Percentiles rank a stretch among this genome's conserved stretches.
Evolutionary conservation across 2,113 vertebrate genomes (phyloP).

Genomic region (Polyodon spathula): DNA sequence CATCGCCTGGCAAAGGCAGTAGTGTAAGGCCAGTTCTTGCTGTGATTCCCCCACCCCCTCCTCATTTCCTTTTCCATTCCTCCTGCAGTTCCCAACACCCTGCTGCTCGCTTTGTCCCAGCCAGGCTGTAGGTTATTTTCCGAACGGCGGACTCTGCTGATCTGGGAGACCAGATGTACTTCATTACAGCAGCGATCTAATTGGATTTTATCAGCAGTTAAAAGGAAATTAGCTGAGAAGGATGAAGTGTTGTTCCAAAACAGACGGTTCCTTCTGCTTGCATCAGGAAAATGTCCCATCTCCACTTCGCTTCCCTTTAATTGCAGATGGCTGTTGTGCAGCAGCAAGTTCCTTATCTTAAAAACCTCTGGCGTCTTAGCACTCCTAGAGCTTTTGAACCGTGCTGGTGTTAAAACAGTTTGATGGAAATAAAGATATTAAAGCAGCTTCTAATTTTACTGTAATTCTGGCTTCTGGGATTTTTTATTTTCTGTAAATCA

Average conservation of each 20-base stretch:
- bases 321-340: conserved; percentile 9
- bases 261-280: conserved; percentile 16
- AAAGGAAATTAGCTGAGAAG: conserved; percentile 43
- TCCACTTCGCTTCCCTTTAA: background rate
- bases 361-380: conserved; percentile 18
- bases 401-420: background rate
- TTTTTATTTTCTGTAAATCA: too few relatives aligned
- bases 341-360: conserved; percentile 12
- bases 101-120: conserved; percentile 23
- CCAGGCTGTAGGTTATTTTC: conserved; percentile 20
- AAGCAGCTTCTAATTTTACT: too few relatives aligned
- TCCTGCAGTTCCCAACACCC: conserved; percentile 9
- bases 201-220: conserved; percentile 61
- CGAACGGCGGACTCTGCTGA: conserved; percentile 11
- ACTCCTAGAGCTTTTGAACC: background rate
- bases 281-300: background rate
- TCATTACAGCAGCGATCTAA: conserved; percentile 52
- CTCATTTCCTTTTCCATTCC: background rate
- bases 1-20: background rate
- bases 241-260: conserved; percentile 23
- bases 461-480: too few relatives aligned
- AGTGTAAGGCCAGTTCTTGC: background rate
- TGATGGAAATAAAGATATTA: conserved; percentile 4
- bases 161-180: conserved; percentile 50
- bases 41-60: conserved; percentile 15